Percentiles rank a stretch among this genome's conserved stretches.
Evolutionary conservation across 2,888 invertebrate species (phyloP).

Genomic region (Caenorhabditis becei): DNA sequence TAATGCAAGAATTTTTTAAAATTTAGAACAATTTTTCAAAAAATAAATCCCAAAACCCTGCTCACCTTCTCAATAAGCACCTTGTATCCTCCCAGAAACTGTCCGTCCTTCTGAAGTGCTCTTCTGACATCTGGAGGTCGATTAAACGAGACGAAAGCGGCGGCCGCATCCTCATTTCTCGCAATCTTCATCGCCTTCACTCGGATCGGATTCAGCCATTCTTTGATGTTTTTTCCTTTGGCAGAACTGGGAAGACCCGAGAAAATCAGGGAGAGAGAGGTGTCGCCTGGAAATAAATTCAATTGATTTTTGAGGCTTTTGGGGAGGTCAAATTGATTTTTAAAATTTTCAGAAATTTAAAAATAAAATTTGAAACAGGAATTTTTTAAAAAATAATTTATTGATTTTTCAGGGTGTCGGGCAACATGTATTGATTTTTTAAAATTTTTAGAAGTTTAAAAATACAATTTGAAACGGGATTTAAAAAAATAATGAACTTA

Average conservation of each 20-base stretch:
- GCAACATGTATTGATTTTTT: too few species aligned
- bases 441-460: too few species aligned
- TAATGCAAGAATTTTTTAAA: too few species aligned
- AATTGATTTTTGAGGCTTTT: too few species aligned
- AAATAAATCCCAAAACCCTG: neutral
- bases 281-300: conserved; percentile 70
- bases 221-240: conserved; percentile 76
- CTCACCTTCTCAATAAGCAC: conserved; percentile 61
- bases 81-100: conserved; percentile 79
- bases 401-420: too few species aligned
- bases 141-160: conserved; percentile 76
- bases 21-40: conserved; percentile 1
- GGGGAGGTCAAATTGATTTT: too few species aligned
- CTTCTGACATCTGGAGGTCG: conserved; percentile 74
- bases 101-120: conserved; percentile 71
- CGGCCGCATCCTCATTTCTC: conserved; percentile 61
- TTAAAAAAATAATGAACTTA: too few species aligned
- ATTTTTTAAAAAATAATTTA: too few species aligned
- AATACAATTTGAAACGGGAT: too few species aligned
- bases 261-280: conserved; percentile 74
- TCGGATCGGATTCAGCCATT: conserved; percentile 80
- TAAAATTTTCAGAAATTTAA: too few species aligned
- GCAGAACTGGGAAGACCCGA: conserved; percentile 75
- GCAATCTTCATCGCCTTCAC: conserved; percentile 73
- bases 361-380: too few species aligned